Evolutionary conservation across 2,888 invertebrate genomes (phyloP).

Genomic region (Saturnia japonica): DNA sequence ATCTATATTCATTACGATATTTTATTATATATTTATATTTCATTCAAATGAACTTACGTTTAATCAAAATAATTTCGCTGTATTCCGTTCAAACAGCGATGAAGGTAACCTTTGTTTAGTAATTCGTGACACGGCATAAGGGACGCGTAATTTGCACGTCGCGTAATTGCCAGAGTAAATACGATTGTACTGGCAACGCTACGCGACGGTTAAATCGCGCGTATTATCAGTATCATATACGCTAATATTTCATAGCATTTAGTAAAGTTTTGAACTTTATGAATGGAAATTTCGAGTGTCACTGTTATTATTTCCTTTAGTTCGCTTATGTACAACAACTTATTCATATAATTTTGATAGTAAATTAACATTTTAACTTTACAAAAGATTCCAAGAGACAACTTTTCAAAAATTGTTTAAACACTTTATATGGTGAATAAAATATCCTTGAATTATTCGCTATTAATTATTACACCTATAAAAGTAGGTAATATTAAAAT

Average conservation of each 20-base stretch:
- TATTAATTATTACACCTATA: neutral
- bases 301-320: too few relatives aligned
- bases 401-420: too few relatives aligned
- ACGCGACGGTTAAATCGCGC: slow-evolving; percentile 2
- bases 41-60: neutral
- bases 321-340: too few relatives aligned
- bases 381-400: too few relatives aligned
- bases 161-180: slow-evolving; percentile 15
- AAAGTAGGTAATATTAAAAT: too few relatives aligned
- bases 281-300: too few relatives aligned
- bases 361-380: too few relatives aligned
- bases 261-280: too few relatives aligned
- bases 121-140: slow-evolving; percentile 31
- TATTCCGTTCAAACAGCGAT: slow-evolving; percentile 14
- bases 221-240: neutral
- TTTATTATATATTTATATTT: too few relatives aligned
- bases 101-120: slow-evolving; percentile 12
- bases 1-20: neutral
- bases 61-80: slow-evolving; percentile 6
- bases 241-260: too few relatives aligned
- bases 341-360: too few relatives aligned
- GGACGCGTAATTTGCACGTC: slow-evolving; percentile 28
- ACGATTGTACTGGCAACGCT: slow-evolving; percentile 11
- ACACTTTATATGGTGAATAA: neutral
- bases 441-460: too few relatives aligned